phyloP scores from a whole-genome alignment of 2,113 vertebrate genomes.

The Melanotaenia duboulayi region DNA sequence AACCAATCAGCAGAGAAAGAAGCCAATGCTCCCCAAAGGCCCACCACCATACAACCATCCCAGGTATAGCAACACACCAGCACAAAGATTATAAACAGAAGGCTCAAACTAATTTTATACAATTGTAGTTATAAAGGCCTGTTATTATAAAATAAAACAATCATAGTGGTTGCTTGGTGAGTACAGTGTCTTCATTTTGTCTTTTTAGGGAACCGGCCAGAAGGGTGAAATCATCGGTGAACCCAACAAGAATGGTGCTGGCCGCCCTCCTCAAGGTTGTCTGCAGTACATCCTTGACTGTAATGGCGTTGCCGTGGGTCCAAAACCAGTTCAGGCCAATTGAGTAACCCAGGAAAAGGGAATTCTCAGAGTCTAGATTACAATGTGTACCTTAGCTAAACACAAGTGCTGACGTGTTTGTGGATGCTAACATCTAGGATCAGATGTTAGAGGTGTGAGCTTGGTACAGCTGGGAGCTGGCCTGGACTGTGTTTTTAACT shows the following conservation, averaged over 20 bases:
- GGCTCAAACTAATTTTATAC: background rate
- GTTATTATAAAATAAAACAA: background rate
- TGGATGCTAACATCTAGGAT: constrained; percentile 64
- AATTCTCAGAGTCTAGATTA: constrained; percentile 45
- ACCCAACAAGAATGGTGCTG: constrained; percentile 86
- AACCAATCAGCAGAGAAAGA: constrained; percentile 87
- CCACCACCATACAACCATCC: constrained; percentile 90
- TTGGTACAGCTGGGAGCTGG: constrained; percentile 82
- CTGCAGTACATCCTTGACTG: constrained; percentile 99
- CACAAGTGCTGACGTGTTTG: constrained; percentile 56
- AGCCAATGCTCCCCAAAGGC: constrained; percentile 87
- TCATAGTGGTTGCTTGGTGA: background rate
- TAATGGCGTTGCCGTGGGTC: constrained; percentile 95
- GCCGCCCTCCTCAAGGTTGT: constrained; percentile 95
- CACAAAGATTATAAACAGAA: background rate
- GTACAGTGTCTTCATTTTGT: constrained; percentile 6
- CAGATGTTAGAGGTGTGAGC: constrained; percentile 76
- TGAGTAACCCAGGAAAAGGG: constrained; percentile 78
- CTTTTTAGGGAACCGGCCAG: constrained; percentile 85
- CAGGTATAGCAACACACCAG: constrained; percentile 78
- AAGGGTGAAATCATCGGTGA: constrained; percentile 88
- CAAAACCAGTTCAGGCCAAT: constrained; percentile 95
- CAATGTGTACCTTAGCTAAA: constrained; percentile 82
- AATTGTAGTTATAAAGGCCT: background rate
- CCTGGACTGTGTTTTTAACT: constrained; percentile 91